Conservation (phyloP, 2,888 invertebrate genomes). For the Plemyria rubiginata region DNA sequence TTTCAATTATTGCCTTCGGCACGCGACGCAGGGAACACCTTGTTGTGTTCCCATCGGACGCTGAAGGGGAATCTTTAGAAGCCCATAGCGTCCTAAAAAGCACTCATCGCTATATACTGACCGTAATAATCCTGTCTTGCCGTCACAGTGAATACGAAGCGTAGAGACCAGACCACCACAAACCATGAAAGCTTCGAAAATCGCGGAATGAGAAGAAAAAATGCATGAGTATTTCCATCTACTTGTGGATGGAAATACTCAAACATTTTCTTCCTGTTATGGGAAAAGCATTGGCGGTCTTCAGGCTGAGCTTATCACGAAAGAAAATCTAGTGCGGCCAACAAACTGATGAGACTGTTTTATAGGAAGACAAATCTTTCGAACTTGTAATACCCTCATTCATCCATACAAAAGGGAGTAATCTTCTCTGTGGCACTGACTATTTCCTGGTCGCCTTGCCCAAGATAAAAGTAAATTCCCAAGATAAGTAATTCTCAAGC, state of each 20-base stretch:
- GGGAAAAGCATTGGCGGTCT: too few relatives aligned
- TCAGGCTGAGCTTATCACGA: too few relatives aligned
- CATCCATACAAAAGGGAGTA: slow-evolving; percentile 18
- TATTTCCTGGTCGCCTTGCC: not conserved
- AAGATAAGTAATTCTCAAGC: too few relatives aligned
- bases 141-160: too few relatives aligned
- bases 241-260: too few relatives aligned
- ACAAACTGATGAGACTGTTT: not conserved
- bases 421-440: not conserved
- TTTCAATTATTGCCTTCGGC: slow-evolving; percentile 74
- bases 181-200: too few relatives aligned
- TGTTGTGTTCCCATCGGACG: slow-evolving; percentile 67
- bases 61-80: slow-evolving; percentile 22
- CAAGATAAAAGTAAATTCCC: too few relatives aligned
- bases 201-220: too few relatives aligned
- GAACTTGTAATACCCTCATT: slow-evolving; percentile 27
- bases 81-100: not conserved
- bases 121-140: not conserved
- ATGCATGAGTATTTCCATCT: too few relatives aligned
- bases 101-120: not conserved
- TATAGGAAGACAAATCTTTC: slow-evolving; percentile 7
- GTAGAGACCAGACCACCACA: too few relatives aligned
- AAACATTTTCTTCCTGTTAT: too few relatives aligned
- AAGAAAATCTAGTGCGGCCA: not conserved
- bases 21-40: slow-evolving; percentile 64